Conservation (phyloP, 2,113 vertebrate genomes). For the Sinocyclocheilus anophthalmus region DNA sequence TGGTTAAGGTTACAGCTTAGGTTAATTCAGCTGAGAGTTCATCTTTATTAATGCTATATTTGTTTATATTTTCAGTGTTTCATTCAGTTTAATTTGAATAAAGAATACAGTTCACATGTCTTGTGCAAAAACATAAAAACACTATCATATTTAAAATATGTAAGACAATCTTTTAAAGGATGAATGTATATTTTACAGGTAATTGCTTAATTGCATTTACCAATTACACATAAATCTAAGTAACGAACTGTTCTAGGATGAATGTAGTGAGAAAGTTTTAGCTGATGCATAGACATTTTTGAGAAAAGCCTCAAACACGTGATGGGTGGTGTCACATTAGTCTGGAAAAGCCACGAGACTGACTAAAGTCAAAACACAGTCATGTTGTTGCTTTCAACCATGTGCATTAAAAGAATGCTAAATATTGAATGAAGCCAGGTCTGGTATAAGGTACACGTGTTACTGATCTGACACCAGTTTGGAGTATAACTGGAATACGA, state of each 20-base stretch:
- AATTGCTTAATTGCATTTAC: not conserved
- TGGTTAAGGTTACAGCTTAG: not conserved
- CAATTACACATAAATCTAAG: not conserved
- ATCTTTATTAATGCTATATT: not conserved
- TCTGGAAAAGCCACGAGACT: not conserved
- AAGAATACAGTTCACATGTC: not conserved
- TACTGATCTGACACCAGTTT: not conserved
- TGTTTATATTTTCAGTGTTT: not conserved
- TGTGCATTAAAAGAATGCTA: not conserved
- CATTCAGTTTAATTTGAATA: not conserved
- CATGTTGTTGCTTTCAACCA: not conserved
- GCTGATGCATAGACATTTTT: not conserved
- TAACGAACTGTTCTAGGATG: not conserved
- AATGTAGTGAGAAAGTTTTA: not conserved
- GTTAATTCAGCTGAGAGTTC: not conserved
- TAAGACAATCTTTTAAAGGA: not conserved
- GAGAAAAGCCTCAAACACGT: not conserved
- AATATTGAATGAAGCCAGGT: not conserved
- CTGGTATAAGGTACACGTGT: not conserved
- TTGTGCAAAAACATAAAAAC: not conserved
- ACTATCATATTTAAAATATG: not conserved
- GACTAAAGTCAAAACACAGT: not conserved
- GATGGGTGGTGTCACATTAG: slow-evolving; percentile 15
- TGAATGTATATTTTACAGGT: not conserved
- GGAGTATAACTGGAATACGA: not conserved